Evolutionary conservation across 2,113 vertebrate species (phyloP).

Genomic region (Lagopus leucura): DNA sequence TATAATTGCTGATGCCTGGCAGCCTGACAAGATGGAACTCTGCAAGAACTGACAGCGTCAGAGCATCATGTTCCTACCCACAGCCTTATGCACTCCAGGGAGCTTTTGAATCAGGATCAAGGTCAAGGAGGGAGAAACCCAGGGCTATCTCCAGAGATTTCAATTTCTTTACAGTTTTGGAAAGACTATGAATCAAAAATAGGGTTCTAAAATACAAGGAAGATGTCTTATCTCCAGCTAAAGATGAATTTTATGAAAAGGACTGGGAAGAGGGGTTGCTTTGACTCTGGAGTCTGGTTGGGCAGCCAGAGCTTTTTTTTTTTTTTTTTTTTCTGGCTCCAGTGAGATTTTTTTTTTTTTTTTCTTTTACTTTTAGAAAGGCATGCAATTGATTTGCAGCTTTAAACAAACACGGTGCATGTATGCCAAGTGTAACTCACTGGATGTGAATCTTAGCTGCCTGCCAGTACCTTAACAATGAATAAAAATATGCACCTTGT

Average conservation of each 20-base stretch:
- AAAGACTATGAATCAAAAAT: neutral
- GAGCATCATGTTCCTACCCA: neutral
- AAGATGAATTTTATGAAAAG: neutral
- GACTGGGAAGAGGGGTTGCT: neutral
- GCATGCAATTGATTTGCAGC: neutral
- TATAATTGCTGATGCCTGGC: neutral
- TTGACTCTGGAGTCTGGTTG: neutral
- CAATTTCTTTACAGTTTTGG: neutral
- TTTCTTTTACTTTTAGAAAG: neutral
- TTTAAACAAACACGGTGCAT: neutral
- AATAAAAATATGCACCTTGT: neutral
- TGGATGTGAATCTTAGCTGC: neutral
- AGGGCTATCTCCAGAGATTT: neutral
- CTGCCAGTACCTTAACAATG: neutral
- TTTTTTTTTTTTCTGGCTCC: neutral
- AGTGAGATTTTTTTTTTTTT: neutral
- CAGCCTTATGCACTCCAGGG: neutral
- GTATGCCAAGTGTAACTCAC: neutral
- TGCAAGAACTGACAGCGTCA: neutral
- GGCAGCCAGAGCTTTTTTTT: neutral
- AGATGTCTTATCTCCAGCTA: neutral
- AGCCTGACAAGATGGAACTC: neutral
- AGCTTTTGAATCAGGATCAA: neutral
- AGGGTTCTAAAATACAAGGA: neutral
- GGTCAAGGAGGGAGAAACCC: neutral